Evolutionary conservation across 1,140 invertebrate species (phyloP).

Genomic region (Habropoda laboriosa): DNA sequence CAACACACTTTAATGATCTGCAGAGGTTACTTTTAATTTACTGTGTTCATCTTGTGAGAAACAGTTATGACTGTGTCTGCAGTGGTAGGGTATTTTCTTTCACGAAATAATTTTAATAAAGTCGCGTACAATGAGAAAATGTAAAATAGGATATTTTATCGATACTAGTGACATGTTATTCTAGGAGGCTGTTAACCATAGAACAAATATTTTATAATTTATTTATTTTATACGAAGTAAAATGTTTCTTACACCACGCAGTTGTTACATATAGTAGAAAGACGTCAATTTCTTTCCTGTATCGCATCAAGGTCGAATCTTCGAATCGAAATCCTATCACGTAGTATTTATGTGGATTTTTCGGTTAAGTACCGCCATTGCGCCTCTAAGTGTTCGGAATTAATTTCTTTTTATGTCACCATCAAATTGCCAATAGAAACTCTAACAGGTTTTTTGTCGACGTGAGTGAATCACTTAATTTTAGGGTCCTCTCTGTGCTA

Average conservation of each 20-base stretch:
- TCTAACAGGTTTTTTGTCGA: constrained; percentile 32
- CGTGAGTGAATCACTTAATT: constrained; percentile 42
- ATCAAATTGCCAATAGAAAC: constrained; percentile 17
- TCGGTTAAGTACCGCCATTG: neutral
- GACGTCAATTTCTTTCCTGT: neutral
- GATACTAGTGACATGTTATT: too few relatives aligned
- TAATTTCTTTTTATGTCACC: constrained; percentile 31
- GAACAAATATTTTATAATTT: neutral
- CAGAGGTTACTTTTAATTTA: constrained; percentile 20
- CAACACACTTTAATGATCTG: neutral
- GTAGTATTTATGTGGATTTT: constrained; percentile 1
- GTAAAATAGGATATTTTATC: too few relatives aligned
- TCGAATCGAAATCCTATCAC: neutral
- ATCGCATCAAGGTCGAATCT: neutral
- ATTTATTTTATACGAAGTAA: neutral
- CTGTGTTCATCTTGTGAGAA: neutral
- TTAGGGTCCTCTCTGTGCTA: constrained; percentile 16
- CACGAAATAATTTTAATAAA: neutral
- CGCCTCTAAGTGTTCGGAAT: neutral
- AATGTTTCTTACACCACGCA: neutral
- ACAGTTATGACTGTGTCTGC: neutral
- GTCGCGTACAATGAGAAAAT: neutral
- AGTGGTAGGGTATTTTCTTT: neutral
- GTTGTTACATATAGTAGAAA: neutral
- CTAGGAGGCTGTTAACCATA: too few relatives aligned